A percentile compares a stretch with the other conserved stretches of the same genome.
These are phyloP conservation scores for Cebus imitator DNA, from an alignment of 2,113 vertebrate genomes.

Conservation along the genomic window DNA sequence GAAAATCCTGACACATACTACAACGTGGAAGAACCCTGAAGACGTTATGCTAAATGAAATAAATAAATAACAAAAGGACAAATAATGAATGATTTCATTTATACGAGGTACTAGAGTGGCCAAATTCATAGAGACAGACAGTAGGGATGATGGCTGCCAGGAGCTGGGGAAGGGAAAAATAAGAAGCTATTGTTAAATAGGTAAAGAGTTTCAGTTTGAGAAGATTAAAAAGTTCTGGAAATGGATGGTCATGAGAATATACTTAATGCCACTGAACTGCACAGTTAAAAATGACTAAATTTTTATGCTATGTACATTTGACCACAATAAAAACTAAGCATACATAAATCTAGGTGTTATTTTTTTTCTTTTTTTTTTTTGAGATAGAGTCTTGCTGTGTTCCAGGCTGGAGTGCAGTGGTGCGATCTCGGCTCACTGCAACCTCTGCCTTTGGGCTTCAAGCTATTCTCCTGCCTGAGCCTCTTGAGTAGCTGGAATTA, in stretches of 20 bases:
- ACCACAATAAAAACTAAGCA: not conserved
- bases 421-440: no score
- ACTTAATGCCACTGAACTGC: not conserved
- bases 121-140: not conserved
- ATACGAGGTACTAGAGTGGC: not conserved
- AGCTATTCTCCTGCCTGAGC: no score
- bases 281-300: not conserved
- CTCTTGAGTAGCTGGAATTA: no score
- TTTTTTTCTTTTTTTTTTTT: no score
- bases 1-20: not conserved
- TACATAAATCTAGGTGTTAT: not conserved
- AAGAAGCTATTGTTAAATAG: not conserved
- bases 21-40: not conserved
- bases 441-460: no score
- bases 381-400: no score
- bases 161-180: not conserved
- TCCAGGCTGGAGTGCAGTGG: no score
- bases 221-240: not conserved
- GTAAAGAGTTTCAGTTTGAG: not conserved
- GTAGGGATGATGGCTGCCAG: not conserved
- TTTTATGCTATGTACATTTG: conserved; percentile 17
- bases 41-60: not conserved
- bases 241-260: not conserved
- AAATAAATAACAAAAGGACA: not conserved
- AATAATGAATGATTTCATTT: not conserved